phyloP scores from a whole-genome alignment of 1,140 invertebrate species.

The Drosophila tristis region DNA sequence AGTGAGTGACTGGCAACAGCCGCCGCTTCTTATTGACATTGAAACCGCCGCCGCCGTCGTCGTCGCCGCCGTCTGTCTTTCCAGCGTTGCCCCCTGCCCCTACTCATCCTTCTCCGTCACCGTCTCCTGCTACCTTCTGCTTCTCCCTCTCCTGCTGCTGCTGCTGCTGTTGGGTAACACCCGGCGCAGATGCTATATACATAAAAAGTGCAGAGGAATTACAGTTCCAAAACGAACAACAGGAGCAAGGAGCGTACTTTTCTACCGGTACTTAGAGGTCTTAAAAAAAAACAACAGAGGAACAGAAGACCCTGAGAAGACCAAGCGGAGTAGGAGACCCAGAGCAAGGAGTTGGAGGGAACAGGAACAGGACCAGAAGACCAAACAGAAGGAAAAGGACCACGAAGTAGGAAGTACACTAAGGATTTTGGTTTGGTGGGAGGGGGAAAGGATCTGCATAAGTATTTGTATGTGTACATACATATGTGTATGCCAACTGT shows the following conservation, averaged over 20 bases:
- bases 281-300: constrained; percentile 12
- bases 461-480: too few species aligned
- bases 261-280: constrained; percentile 32
- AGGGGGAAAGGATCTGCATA: too few species aligned
- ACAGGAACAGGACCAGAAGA: too few species aligned
- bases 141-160: not conserved
- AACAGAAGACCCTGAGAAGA: too few species aligned
- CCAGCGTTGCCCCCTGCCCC: not conserved
- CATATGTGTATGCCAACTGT: too few species aligned
- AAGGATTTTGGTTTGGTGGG: too few species aligned
- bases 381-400: too few species aligned
- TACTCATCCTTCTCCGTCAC: not conserved
- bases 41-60: constrained; percentile 35
- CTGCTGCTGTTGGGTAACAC: constrained; percentile 61
- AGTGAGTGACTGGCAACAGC: constrained; percentile 52
- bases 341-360: not conserved
- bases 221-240: constrained; percentile 53
- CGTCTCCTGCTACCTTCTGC: not conserved
- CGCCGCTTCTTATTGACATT: constrained; percentile 60
- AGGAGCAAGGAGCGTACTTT: constrained; percentile 29
- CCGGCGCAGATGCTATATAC: constrained; percentile 80
- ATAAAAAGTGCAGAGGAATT: constrained; percentile 72
- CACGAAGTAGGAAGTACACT: too few species aligned
- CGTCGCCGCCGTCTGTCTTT: constrained; percentile 20
- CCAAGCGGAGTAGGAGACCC: not conserved